phyloP scores from a whole-genome alignment of 64 coral and sea anemone genomes.

The Montipora sp. region DNA sequence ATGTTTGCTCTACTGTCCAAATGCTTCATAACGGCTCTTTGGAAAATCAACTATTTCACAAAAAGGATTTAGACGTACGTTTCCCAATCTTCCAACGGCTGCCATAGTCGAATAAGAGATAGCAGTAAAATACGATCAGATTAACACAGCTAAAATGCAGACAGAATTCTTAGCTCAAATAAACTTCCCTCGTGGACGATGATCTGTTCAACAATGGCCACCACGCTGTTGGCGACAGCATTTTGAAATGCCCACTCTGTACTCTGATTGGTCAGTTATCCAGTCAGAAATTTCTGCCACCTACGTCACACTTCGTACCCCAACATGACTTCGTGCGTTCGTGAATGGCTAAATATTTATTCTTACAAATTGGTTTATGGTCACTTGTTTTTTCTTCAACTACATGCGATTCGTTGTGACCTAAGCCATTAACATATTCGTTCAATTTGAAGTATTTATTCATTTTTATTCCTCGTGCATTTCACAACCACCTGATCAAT shows the following conservation, averaged over 20 bases:
- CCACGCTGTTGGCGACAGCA: conserved; percentile 40
- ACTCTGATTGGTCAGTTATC: conserved; percentile 82
- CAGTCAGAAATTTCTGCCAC: conserved; percentile 27
- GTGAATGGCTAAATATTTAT: no score
- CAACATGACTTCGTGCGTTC: background rate
- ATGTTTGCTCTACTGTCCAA: background rate
- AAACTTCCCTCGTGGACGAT: background rate
- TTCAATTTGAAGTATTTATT: no score
- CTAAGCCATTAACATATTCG: no score
- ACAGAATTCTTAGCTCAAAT: background rate
- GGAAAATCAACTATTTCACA: background rate
- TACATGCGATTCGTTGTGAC: no score
- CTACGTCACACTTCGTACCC: background rate
- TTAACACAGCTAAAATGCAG: background rate
- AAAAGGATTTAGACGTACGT: background rate
- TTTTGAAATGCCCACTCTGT: conserved; percentile 92
- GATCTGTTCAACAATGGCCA: conserved; percentile 53
- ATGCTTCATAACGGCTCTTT: background rate
- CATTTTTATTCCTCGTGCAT: no score
- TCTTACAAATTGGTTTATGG: no score
- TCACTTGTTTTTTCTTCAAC: no score
- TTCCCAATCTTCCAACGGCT: conserved; percentile 49
- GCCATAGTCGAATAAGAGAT: background rate
- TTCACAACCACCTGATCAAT: no score
- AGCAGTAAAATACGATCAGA: no score